Evolutionary conservation across 2,888 invertebrate genomes (phyloP), one percentile per base, ranked within the genome.

Genomic region (Caenorhabditis sp.): DNA sequence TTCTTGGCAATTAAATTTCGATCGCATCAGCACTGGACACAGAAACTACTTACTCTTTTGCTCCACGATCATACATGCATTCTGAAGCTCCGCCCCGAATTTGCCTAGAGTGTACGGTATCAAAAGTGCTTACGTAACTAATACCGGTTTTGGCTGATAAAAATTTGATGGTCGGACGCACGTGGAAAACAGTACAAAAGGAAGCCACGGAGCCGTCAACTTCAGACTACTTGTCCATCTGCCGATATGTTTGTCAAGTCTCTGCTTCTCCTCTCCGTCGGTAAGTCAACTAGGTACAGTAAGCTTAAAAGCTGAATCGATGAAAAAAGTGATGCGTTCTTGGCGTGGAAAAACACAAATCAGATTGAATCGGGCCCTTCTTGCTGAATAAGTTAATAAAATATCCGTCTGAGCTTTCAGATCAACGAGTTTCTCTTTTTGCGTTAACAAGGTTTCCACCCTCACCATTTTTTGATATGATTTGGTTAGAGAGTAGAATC

Each of bases 241-340:
- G 64, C 65, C 40, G 67, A 61, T 61, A 79, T 79, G 79, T 62
- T 79, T 53, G 67, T 67, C 67, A 79, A 79, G 71, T 61, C 61
- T 51, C 60, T 79, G 32, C 67, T 79, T 35, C 70, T 79, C 37
- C 53, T 71, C 24, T 58, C 79, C 67, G 65, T 79, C 64, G 70
- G 70, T 70, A 35, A 71, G 70, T 60, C 13, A 35, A 67, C 18
- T 47, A 47, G 47, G 4, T 3, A 47, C n/a, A 47, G 20, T 18
- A n/a, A 20, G 15, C 40, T 11, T 3, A 40, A 40, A 40, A 32
- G 32, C 9, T 6, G 32, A 32, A 32, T 6, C 5, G 32, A 9
- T 6, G 32, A 40, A 44, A 44, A 44, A 44, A 50, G 22, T 50
- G 20, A n/a, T n/a, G n/a, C n/a, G n/a, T n/a, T 18, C 6, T 18